Conservation (phyloP, 2,797 vertebrate species). For the Neostethus bicornis region DNA sequence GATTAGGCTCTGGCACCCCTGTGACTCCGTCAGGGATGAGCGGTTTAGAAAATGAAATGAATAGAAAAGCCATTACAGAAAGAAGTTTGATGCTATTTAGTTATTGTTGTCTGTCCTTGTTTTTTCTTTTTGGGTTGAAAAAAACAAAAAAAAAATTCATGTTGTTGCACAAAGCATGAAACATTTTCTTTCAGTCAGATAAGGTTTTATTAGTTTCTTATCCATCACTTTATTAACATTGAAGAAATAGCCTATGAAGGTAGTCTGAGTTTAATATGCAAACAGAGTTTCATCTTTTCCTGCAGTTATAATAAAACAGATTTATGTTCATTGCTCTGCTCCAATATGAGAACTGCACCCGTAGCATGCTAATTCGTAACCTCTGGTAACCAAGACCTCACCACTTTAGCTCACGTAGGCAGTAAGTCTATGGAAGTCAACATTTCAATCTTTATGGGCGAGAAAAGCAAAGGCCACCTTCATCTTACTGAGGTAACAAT, state of each 20-base stretch:
- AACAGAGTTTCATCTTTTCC: conserved; percentile 7
- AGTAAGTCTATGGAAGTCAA: conserved; percentile 1
- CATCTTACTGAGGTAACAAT: conserved; percentile 28
- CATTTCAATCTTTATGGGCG: conserved; percentile 1
- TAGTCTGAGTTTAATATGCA: conserved; percentile 5
- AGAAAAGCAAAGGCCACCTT: conserved; percentile 25
- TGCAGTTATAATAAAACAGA: conserved; percentile 16
- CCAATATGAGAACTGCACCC: conserved; percentile 10
- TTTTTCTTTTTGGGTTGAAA: no score
- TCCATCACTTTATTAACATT: conserved; percentile 8
- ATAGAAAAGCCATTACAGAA: no score
- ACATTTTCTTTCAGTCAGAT: no score
- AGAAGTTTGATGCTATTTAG: no score
- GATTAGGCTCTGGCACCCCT: no score
- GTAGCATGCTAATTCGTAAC: conserved; percentile 5
- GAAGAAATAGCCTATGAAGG: neutral
- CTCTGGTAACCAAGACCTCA: conserved; percentile 1
- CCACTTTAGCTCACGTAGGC: conserved; percentile 4
- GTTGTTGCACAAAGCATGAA: no score
- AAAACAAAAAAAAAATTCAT: no score
- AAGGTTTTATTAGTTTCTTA: neutral
- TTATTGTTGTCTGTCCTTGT: no score
- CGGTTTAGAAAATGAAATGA: no score
- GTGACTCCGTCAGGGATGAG: no score
- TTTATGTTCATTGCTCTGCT: conserved; percentile 16